Conservation (phyloP, 1,140 invertebrate genomes). For the Drosophila parabipectinata region DNA sequence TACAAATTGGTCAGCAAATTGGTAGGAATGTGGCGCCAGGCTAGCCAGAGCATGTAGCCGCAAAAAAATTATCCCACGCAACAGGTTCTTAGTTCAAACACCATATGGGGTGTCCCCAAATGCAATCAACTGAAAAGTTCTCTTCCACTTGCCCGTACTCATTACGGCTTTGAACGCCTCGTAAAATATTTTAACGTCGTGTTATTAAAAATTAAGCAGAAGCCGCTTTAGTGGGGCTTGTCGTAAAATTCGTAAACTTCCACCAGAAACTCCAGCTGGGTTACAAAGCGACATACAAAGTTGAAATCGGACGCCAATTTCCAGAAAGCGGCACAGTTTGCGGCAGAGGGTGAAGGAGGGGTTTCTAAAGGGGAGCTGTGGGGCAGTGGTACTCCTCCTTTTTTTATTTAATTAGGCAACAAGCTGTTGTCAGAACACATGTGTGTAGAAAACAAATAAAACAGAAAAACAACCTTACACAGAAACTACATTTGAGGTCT, state of each 20-base stretch:
- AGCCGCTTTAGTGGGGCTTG: conserved; percentile 14
- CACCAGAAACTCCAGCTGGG: conserved; percentile 27
- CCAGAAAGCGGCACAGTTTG: conserved; percentile 47
- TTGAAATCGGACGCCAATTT: conserved; percentile 50
- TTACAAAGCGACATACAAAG: conserved; percentile 14
- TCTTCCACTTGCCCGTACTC: conserved; percentile 9
- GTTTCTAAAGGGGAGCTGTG: background rate
- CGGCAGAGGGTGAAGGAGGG: conserved; percentile 1
- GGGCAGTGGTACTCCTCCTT: conserved; percentile 5
- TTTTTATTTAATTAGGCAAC: conserved; percentile 66
- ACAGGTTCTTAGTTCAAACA: conserved; percentile 58
- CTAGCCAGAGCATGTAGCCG: background rate
- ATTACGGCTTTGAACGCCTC: conserved; percentile 35
- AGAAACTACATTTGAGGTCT: background rate
- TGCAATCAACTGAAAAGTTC: conserved; percentile 38
- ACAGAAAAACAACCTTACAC: conserved; percentile 4
- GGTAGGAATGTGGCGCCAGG: conserved; percentile 26
- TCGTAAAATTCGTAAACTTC: conserved; percentile 52
- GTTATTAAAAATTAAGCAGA: conserved; percentile 69
- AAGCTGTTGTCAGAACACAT: conserved; percentile 71
- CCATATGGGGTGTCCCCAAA: conserved; percentile 23
- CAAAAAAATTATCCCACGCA: conserved; percentile 69
- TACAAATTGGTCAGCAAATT: conserved; percentile 59
- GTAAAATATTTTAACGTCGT: conserved; percentile 60
- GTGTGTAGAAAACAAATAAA: conserved; percentile 38